A percentile compares a stretch with the other conserved stretches of the same genome.
Evolutionary conservation across 2,113 vertebrate genomes (phyloP).

Genomic region (Solenodon paradoxus): DNA sequence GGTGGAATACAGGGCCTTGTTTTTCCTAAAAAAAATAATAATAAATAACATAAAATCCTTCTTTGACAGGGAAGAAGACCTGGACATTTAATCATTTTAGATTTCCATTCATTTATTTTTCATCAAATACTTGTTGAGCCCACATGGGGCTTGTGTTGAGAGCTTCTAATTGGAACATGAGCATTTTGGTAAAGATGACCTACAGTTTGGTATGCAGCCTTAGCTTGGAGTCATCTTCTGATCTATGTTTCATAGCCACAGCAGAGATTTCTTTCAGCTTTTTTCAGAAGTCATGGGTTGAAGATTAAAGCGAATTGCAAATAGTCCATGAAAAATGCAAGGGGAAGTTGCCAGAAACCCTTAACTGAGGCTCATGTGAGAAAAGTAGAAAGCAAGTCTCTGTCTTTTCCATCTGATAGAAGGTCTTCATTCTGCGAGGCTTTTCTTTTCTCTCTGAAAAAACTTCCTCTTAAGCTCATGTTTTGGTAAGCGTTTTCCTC

Average conservation of each 20-base stretch:
- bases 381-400: background rate
- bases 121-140: background rate
- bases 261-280: background rate
- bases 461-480: background rate
- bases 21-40: slow-evolving; percentile 20
- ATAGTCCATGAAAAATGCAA: background rate
- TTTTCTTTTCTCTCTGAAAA: background rate
- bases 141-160: background rate
- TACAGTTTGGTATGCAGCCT: background rate
- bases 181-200: background rate
- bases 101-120: background rate
- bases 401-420: background rate
- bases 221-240: background rate
- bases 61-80: background rate
- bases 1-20: background rate
- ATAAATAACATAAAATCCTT: background rate
- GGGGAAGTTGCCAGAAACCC: background rate
- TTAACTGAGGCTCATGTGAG: background rate
- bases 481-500: background rate
- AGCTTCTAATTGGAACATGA: background rate
- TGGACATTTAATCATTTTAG: background rate
- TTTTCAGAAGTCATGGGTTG: slow-evolving; percentile 8
- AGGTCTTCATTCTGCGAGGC: too few species aligned
- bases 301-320: background rate
- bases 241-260: background rate